Base-by-base conservation (phyloP, 1,140 invertebrate genomes). In the Nymphalis io region DNA sequence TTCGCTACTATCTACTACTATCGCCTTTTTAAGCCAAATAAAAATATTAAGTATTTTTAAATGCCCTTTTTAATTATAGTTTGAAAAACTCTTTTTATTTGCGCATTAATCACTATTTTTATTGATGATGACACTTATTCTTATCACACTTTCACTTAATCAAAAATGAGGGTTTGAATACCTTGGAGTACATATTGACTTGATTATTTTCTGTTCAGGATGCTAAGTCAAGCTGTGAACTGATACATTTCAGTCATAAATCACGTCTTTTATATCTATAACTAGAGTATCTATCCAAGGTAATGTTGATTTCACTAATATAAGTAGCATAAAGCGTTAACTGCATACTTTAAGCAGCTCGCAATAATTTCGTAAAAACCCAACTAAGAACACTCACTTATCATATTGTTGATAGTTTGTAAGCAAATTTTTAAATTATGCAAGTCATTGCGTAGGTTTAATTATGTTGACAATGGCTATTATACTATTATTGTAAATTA, bases 201-300 rank as follows among this genome's bases (percentile, higher is more conserved):
- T 20, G 38, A 57, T 72, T 11, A 38, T 46, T 68, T 62, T 64
- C 60, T 76, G 42, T 61, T 68, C 73, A 68, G 72, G 70, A 40
- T 75, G 48, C 74, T 68, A 70, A 79, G 44, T 48, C 68, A 67
- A 53, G 38, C 40, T 65, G 48, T 60, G 15, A 73, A 88, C 79
- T 88, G 83, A 85, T 88, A 80, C 74, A 58, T 66, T 65, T 68
- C 59, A 27, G 62, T 69, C 72, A 73, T 38, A 70, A 72, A 60
- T 68, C 61, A 70, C 62, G 74, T 79, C 81, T 85, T 88, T 85
- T 86, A 86, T 86, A 86, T 81, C 65, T 60, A 76, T 79, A 85
- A 80, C 72, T 78, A 84, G 55, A 71, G 75, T 74, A 77, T 71
- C 65, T 62, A 21, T 73, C 74, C 82, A 83, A 84, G 77, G 81